Percentiles rank a stretch among this genome's conserved stretches.
phyloP scores from a whole-genome alignment of 2,797 vertebrate genomes.

The Lacerta agilis region DNA sequence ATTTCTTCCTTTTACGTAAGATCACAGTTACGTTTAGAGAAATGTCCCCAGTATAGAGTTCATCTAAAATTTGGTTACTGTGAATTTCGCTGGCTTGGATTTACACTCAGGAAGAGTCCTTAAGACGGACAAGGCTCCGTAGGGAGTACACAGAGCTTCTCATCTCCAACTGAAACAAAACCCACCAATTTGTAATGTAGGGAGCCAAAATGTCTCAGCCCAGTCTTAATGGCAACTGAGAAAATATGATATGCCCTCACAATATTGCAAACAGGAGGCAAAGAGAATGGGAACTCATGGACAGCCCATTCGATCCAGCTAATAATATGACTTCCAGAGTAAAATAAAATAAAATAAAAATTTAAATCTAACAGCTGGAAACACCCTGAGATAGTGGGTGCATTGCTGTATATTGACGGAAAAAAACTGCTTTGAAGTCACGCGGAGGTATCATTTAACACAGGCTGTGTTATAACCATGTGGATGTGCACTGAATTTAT shows the following conservation, averaged over 20 bases:
- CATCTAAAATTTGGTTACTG: background rate
- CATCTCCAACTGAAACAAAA: background rate
- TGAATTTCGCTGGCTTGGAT: too few relatives aligned
- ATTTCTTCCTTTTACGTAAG: background rate
- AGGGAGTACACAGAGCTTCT: too few relatives aligned
- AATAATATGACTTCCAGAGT: background rate
- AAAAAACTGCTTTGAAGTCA: constrained; percentile 22
- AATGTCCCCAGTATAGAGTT: background rate
- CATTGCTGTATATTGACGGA: background rate
- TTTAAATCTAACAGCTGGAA: background rate
- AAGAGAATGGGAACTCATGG: background rate
- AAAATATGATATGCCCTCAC: background rate
- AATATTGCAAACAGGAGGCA: background rate
- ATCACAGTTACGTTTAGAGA: background rate
- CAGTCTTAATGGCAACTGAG: background rate
- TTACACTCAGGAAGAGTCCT: background rate
- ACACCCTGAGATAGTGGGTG: background rate
- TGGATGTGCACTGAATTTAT: constrained; percentile 24
- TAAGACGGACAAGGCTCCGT: background rate
- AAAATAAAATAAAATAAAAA: too few relatives aligned
- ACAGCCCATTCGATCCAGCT: background rate
- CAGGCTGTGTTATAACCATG: background rate
- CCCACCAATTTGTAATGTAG: background rate
- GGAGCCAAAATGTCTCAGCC: background rate
- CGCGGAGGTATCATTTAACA: background rate